phyloP scores from a whole-genome alignment of 2,113 vertebrate genomes.

The Ellobius talpinus region DNA sequence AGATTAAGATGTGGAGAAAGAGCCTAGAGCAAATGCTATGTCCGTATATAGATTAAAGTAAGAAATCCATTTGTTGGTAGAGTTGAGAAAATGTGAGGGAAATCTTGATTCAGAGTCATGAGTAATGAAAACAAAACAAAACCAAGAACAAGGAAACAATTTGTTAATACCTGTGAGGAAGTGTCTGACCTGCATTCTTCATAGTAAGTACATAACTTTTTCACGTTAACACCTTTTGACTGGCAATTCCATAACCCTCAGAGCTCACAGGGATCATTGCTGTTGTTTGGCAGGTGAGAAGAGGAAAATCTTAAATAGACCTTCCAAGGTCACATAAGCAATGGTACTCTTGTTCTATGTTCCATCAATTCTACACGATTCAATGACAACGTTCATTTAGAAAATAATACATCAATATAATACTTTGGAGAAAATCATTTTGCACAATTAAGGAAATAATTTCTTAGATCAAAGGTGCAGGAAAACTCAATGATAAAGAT shows the following conservation, averaged over 20 bases:
- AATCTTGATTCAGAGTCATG: not conserved
- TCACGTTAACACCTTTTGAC: not conserved
- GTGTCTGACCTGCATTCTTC: not conserved
- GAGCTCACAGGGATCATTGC: not conserved
- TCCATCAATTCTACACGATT: constrained; percentile 29
- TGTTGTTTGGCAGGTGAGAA: constrained; percentile 10
- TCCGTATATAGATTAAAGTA: not conserved
- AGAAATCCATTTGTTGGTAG: not conserved
- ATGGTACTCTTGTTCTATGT: not conserved
- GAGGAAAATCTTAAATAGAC: not conserved
- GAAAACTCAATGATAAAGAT: constrained; percentile 39
- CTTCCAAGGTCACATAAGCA: not conserved
- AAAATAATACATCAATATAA: constrained; percentile 23
- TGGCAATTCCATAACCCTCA: not conserved
- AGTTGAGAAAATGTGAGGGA: not conserved
- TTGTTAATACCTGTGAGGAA: not conserved
- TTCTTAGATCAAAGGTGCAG: constrained; percentile 51
- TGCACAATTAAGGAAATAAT: constrained; percentile 46
- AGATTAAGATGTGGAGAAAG: not conserved
- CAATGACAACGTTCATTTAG: constrained; percentile 47
- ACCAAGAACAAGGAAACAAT: not conserved
- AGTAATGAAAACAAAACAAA: not conserved
- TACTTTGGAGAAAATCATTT: constrained; percentile 32
- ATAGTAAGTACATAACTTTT: not conserved
- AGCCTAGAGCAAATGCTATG: not conserved